These are phyloP conservation scores for Mactra quadrangularis DNA, from an alignment of 1,140 invertebrate species.

Conservation along the genomic window DNA sequence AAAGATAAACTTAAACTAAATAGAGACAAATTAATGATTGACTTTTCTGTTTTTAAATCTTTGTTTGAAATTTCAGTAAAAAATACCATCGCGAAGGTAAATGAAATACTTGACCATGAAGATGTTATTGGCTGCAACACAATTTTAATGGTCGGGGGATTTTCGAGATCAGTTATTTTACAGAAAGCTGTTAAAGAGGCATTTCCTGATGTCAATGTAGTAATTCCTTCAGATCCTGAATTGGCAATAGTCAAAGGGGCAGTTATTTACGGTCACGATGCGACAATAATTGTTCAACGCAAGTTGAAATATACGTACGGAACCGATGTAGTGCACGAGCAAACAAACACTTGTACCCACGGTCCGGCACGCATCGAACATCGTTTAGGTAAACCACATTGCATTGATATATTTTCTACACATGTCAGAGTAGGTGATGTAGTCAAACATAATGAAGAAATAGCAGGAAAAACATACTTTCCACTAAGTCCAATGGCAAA, in stretches of 20 bases:
- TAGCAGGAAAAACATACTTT: not conserved
- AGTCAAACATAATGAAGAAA: too few relatives aligned
- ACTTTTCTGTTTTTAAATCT: slow-evolving; percentile 25
- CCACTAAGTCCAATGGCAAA: not conserved
- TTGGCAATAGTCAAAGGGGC: slow-evolving; percentile 30
- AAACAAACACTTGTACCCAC: not conserved
- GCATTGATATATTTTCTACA: not conserved
- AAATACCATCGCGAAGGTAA: slow-evolving; percentile 28
- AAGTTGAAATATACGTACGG: too few relatives aligned
- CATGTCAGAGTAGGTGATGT: too few relatives aligned
- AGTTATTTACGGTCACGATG: too few relatives aligned
- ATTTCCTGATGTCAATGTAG: too few relatives aligned
- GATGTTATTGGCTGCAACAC: slow-evolving; percentile 29
- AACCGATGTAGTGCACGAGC: not conserved
- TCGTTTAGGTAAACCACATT: not conserved
- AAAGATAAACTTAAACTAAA: not conserved
- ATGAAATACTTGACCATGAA: not conserved
- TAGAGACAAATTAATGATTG: slow-evolving; percentile 19
- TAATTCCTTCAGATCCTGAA: slow-evolving; percentile 35
- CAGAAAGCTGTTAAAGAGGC: too few relatives aligned
- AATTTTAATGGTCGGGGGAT: too few relatives aligned
- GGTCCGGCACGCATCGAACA: not conserved
- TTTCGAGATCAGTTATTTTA: slow-evolving; percentile 48
- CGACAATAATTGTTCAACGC: too few relatives aligned
- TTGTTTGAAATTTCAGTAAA: slow-evolving; percentile 34